Conservation (phyloP, 1,140 invertebrate species). For the Bradynema listronoti region DNA sequence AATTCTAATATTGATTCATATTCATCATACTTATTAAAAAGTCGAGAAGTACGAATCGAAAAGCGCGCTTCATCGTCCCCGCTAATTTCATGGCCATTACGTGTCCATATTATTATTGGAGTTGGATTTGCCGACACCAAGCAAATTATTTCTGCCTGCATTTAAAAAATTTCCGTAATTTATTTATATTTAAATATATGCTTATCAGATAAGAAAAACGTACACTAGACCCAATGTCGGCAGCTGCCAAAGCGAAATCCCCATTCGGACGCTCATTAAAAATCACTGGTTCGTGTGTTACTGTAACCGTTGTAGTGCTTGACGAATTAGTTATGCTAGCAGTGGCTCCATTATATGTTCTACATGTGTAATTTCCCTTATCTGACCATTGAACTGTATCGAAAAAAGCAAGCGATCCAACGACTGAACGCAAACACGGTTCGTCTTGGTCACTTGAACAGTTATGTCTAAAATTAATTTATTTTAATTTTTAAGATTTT, state of each 20-base stretch:
- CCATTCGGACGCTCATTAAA: conserved; percentile 27
- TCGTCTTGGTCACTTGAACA: conserved; percentile 27
- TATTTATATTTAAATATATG: not conserved
- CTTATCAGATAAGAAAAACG: conserved; percentile 6
- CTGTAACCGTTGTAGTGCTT: conserved; percentile 12
- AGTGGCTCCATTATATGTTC: conserved; percentile 21
- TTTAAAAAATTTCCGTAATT: conserved; percentile 17
- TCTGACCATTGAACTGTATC: conserved; percentile 32
- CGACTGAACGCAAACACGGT: conserved; percentile 16
- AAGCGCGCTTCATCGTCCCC: conserved; percentile 14
- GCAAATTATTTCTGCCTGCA: conserved; percentile 32
- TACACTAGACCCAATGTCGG: conserved; percentile 34
- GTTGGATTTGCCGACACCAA: conserved; percentile 40
- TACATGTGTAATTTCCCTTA: conserved; percentile 43
- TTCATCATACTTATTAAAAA: conserved; percentile 17
- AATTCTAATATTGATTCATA: conserved; percentile 35
- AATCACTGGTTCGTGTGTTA: conserved; percentile 30
- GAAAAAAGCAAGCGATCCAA: conserved; percentile 18
- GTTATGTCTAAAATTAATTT: too few species aligned
- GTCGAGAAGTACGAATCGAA: conserved; percentile 1
- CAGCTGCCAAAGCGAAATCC: conserved; percentile 30
- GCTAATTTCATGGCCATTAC: conserved; percentile 29
- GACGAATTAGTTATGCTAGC: not conserved
- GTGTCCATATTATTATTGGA: conserved; percentile 33
- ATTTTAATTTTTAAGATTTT: too few species aligned